Evolutionary conservation across 2,113 vertebrate genomes (phyloP).

Genomic region (Callorhinus ursinus): DNA sequence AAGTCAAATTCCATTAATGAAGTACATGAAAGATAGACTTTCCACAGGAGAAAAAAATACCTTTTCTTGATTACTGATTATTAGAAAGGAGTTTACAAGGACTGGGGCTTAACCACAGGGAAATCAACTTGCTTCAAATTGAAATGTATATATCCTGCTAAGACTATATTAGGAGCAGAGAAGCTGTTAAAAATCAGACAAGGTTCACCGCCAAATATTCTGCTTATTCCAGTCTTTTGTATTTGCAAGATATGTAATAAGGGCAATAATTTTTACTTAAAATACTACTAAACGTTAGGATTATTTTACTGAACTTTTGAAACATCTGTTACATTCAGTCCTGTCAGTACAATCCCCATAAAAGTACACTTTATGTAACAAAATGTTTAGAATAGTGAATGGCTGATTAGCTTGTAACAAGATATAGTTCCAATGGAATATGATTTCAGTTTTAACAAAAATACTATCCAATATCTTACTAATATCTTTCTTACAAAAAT

Average conservation of each 20-base stretch:
- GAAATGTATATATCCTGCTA: not conserved
- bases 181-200: not conserved
- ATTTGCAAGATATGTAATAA: slow-evolving; percentile 22
- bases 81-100: not conserved
- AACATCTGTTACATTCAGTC: not conserved
- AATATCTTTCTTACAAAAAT: not conserved
- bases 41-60: not conserved
- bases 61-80: not conserved
- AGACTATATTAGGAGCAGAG: not conserved
- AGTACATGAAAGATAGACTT: not conserved
- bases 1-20: not conserved
- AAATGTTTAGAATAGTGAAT: not conserved
- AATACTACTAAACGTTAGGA: not conserved
- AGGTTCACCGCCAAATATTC: not conserved
- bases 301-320: slow-evolving; percentile 10
- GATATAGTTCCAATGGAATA: not conserved
- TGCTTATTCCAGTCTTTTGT: not conserved
- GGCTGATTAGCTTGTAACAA: not conserved
- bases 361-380: not conserved
- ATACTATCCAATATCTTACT: not conserved
- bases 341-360: not conserved
- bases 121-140: not conserved
- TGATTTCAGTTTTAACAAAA: not conserved
- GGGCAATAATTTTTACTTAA: not conserved
- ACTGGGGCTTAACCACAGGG: not conserved